These are phyloP conservation scores for Brachionus paranguensis DNA, from an alignment of 1,140 invertebrate species.

Conservation along the genomic window DNA sequence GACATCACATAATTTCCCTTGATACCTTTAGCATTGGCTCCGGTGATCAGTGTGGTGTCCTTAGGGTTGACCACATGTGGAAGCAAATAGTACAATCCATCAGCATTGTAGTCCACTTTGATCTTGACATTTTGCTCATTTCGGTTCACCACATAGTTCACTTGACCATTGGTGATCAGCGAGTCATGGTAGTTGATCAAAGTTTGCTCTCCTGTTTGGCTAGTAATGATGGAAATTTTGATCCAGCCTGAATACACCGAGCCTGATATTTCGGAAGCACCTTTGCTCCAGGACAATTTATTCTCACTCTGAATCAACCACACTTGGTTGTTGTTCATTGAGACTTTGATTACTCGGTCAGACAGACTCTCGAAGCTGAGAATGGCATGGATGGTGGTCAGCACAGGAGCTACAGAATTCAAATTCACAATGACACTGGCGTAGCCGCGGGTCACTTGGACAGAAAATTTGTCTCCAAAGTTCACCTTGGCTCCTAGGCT, in stretches of 20 bases:
- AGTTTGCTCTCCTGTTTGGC: background rate
- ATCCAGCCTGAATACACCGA: background rate
- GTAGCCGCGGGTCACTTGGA: background rate
- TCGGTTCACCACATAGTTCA: background rate
- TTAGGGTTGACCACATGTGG: constrained; percentile 12
- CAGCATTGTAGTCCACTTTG: background rate
- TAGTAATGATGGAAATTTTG: background rate
- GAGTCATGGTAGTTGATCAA: background rate
- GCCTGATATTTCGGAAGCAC: background rate
- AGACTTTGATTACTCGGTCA: background rate
- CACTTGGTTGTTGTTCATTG: constrained; percentile 3
- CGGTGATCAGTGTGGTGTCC: background rate
- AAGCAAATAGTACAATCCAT: background rate
- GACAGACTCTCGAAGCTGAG: background rate
- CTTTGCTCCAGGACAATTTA: background rate
- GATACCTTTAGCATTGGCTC: background rate
- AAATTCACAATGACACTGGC: background rate
- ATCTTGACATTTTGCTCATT: background rate
- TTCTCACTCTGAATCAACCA: constrained; percentile 2
- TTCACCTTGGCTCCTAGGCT: background rate
- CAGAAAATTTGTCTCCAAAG: constrained; percentile 8
- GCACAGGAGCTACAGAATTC: background rate
- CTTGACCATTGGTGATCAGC: background rate
- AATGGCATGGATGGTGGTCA: constrained; percentile 13
- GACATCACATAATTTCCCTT: background rate